Base-by-base conservation (phyloP, 1,140 invertebrate genomes). In the Cyphomyrmex costatus region DNA sequence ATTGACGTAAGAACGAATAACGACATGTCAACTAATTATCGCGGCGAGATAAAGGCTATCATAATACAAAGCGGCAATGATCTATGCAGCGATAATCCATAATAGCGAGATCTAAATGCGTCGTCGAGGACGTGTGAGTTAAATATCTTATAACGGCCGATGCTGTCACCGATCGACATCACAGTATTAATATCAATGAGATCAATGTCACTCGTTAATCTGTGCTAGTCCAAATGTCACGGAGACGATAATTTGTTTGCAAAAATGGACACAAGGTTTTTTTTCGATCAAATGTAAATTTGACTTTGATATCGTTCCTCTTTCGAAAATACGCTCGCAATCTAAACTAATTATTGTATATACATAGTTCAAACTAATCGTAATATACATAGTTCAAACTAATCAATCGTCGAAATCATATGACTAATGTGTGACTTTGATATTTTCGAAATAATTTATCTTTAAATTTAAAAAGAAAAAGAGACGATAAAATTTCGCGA, bases 251-350 rank as follows among this genome's bases (percentile, higher is more conserved):
- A 74, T 74, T 83, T 27, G 58, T 16, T n/a, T 36, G 68, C 53
- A 74, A 73, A 74, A 83, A 83, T 73, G 79, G 79, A 71, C 46
- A 88, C 82, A 88, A 87, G 76, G 76, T 65, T 30, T 49, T 30
- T 49, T 86, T 76, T 77, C 60, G 61, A 70, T 60, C 61, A 46
- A 49, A n/a, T 6, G 14, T 51, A 65, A 88, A 74, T 73, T 58
- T 46, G 42, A 68, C 61, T 60, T 36, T 53, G 76, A 53, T 79
- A 51, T 66, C 24, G 16, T 14, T 14, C 14, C 53, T 56, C 53
- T 19, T 4, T 49, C 60, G 14, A 46, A 33, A 27, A n/a, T 3
- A 24, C 4, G 24, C 27, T 16, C 14, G 16, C 24, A n/a, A 27
- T 77, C 58, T 60, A 2, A 3, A 6, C 4, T 42, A 16, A 49